Evolutionary conservation across 1,140 invertebrate genomes (phyloP).

Genomic region (Calephelis nemesis): DNA sequence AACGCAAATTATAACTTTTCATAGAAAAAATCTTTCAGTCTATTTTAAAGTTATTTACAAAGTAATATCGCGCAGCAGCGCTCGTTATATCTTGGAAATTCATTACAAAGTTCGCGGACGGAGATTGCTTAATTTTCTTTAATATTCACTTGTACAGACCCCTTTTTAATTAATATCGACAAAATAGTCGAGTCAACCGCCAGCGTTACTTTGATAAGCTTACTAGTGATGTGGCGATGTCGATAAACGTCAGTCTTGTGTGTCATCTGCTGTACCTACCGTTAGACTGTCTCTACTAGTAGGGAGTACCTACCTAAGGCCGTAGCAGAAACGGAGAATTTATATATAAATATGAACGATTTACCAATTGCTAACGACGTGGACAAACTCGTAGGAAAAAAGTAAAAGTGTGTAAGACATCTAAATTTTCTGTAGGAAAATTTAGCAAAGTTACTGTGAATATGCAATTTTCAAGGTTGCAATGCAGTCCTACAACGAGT

Average conservation of each 20-base stretch:
- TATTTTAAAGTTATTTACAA: conserved; percentile 13
- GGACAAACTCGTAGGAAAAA: no score
- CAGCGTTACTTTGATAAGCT: conserved; percentile 55
- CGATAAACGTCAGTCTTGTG: neutral
- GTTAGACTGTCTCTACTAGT: neutral
- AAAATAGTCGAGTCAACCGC: conserved; percentile 72
- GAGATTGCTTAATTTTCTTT: conserved; percentile 78
- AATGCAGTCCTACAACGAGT: no score
- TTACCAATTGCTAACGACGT: no score
- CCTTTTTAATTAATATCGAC: conserved; percentile 79
- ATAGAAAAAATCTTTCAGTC: neutral
- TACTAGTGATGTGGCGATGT: conserved; percentile 49
- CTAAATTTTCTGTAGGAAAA: no score
- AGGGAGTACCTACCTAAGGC: no score
- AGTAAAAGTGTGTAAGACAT: no score
- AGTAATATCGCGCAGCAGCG: conserved; percentile 32
- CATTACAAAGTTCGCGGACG: conserved; percentile 60
- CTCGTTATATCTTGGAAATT: conserved; percentile 60
- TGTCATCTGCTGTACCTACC: no score
- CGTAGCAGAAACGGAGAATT: no score
- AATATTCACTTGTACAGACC: conserved; percentile 75
- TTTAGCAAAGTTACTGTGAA: no score
- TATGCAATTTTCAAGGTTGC: no score
- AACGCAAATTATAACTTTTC: no score
- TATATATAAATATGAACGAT: no score